Conservation (phyloP, 2,797 vertebrate species). For the Leptatherina wallacei region DNA sequence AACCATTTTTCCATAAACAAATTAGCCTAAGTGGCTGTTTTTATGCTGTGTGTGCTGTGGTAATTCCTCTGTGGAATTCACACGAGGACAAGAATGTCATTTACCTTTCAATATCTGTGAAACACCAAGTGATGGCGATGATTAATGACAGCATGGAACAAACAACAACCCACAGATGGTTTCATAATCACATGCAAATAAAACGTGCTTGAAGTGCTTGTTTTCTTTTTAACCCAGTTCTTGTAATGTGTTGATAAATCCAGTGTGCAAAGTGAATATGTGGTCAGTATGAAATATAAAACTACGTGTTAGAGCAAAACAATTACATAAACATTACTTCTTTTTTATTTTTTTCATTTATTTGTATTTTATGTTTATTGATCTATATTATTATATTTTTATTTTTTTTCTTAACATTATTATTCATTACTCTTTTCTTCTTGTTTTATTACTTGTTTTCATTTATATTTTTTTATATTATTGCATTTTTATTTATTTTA, state of each 20-base stretch:
- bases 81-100: slow-evolving; percentile 6
- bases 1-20: slow-evolving; percentile 42
- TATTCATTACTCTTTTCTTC: too few species aligned
- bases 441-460: too few species aligned
- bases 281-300: neutral
- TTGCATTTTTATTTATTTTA: too few species aligned
- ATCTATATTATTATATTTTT: too few species aligned
- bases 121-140: neutral
- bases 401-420: too few species aligned
- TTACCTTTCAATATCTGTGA: neutral
- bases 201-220: neutral
- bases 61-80: slow-evolving; percentile 3
- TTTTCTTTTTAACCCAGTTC: neutral
- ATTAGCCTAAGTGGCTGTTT: slow-evolving; percentile 17
- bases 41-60: neutral
- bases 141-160: neutral
- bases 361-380: too few species aligned
- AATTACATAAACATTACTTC: too few species aligned
- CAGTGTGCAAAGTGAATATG: neutral
- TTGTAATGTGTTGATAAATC: neutral
- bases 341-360: too few species aligned
- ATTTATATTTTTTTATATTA: too few species aligned
- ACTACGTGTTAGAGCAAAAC: too few species aligned
- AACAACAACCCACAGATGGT: neutral
- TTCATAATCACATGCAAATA: neutral